Evolutionary conservation across 2,797 vertebrate genomes (phyloP), one percentile per base, ranked within the genome.

Genomic region (Sphenopsis melanotis): DNA sequence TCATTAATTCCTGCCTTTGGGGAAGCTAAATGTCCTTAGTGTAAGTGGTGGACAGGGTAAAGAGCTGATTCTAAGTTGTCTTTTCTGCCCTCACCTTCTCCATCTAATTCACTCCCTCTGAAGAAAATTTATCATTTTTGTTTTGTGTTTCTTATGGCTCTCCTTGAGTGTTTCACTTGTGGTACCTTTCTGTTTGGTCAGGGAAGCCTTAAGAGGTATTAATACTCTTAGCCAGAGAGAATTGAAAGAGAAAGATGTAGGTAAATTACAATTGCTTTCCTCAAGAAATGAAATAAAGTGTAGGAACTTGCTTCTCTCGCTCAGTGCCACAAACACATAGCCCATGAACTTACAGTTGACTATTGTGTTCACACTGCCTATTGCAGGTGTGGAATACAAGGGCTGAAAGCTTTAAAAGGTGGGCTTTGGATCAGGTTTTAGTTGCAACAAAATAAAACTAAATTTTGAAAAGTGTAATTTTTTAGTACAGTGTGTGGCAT

Each of bases 81-180:
- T 10, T 32, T 74, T n/a, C 44, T 49, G 8, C 20, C 24, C 15
- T 84, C 29, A 17, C 11, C 26, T 44, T 86, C 16, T 32, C 23
- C 18, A 20, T 42, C 1, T 50, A 59, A 56, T 78, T 89, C 20
- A 2, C 6, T 78, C 11, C 8, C 30, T 76, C 23, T 23, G 57
- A 46, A 90, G 42, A 86, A 75, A 65, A 61, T 11, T 6, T 39
- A 16, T 2, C 1, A 15, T 26, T 81, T 84, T 71, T 68, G 10
- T 39, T 30, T 88, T 1, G 0, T 3, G 6, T 39, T 90, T 90
- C 39, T 56, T n/a, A 7, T 2, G 9, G 5, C 11, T 4, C 1
- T 76, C 13, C 39, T 60, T 49, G 34, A 56, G 27, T 6, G 10
- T 79, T 79, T 66, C 46, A 11, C 17, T 76, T 5, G 1, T 29